phyloP scores from a whole-genome alignment of 2,797 vertebrate genomes.

The Pempheris klunzingeri region DNA sequence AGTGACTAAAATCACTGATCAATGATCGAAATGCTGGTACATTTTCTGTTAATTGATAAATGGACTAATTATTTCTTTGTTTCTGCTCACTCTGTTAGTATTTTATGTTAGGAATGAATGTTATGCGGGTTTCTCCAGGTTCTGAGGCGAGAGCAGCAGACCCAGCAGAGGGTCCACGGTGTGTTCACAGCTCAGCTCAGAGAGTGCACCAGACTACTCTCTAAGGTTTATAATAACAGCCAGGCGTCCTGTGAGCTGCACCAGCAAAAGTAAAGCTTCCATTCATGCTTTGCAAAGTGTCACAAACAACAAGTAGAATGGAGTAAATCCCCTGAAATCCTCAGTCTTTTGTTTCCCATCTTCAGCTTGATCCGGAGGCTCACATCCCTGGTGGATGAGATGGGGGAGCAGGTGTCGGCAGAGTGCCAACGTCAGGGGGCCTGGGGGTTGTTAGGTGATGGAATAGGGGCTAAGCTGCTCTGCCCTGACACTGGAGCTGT shows the following conservation, averaged over 20 bases:
- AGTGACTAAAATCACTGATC: neutral
- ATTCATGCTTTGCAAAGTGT: neutral
- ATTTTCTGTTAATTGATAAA: neutral
- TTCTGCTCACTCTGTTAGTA: neutral
- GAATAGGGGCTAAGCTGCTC: slow-evolving; percentile 86
- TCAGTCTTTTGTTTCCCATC: neutral
- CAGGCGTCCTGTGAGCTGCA: slow-evolving; percentile 60
- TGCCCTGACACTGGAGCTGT: slow-evolving; percentile 80
- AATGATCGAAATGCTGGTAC: neutral
- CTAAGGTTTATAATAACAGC: slow-evolving; percentile 59
- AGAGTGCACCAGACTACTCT: slow-evolving; percentile 80
- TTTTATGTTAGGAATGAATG: neutral
- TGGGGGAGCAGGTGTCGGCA: slow-evolving; percentile 82
- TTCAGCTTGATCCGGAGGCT: slow-evolving; percentile 77
- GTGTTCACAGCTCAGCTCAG: slow-evolving; percentile 80
- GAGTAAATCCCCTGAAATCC: neutral
- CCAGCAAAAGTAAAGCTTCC: slow-evolving; percentile 73
- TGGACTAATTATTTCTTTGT: neutral
- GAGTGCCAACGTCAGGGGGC: slow-evolving; percentile 88
- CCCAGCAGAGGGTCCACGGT: slow-evolving; percentile 84
- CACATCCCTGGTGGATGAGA: slow-evolving; percentile 71
- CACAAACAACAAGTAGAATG: neutral
- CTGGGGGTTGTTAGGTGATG: slow-evolving; percentile 88
- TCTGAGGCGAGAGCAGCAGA: slow-evolving; percentile 82
- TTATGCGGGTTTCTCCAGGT: slow-evolving; percentile 63